These are phyloP conservation scores for Turdus rufiventris DNA, from an alignment of 2,113 vertebrate species.

Conservation along the genomic window DNA sequence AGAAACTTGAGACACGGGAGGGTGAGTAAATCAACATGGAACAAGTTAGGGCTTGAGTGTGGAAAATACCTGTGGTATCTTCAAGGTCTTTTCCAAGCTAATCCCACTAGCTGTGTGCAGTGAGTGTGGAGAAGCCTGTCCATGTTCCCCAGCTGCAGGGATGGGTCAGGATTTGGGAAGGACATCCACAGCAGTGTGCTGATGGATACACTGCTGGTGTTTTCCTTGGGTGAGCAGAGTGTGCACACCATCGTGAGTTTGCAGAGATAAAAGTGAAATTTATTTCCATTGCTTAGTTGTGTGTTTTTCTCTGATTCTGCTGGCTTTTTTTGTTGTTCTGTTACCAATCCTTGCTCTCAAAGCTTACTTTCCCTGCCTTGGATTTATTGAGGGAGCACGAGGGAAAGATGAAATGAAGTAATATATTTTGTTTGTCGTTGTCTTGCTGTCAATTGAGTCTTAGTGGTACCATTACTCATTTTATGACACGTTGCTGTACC, in stretches of 20 bases:
- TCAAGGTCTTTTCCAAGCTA: background rate
- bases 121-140: accelerated
- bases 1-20: background rate
- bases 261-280: background rate
- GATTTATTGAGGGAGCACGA: conserved; percentile 6
- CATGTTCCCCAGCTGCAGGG: background rate
- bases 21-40: accelerated
- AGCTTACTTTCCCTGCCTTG: background rate
- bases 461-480: conserved; percentile 18
- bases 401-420: conserved; percentile 39
- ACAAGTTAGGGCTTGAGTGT: background rate
- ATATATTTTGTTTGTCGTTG: conserved; percentile 10
- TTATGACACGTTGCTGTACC: background rate
- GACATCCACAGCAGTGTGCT: accelerated
- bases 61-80: background rate
- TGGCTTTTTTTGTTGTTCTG: background rate
- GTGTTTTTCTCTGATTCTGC: background rate
- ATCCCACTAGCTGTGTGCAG: background rate
- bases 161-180: background rate
- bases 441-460: conserved; percentile 16
- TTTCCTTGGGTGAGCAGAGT: background rate
- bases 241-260: background rate
- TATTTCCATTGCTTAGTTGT: background rate
- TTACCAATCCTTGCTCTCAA: background rate
- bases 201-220: background rate